These are phyloP conservation scores for Scaptomyza parva DNA, from an alignment of 2,888 invertebrate genomes.

Conservation along the genomic window DNA sequence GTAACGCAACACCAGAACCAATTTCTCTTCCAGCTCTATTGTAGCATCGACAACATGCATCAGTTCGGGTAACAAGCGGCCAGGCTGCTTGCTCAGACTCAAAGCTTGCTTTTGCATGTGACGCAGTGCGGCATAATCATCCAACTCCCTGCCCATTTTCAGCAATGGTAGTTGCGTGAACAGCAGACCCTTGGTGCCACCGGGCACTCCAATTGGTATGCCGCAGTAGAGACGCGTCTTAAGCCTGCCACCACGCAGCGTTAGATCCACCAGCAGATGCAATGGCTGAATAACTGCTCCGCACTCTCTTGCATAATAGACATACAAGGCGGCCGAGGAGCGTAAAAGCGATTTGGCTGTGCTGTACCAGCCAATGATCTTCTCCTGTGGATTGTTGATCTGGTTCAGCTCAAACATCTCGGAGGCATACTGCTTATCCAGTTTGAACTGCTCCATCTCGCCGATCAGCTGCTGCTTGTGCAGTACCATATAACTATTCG, in stretches of 20 bases:
- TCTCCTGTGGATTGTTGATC: conserved; percentile 55
- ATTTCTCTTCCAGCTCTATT: conserved; percentile 40
- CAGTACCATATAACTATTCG: conserved; percentile 51
- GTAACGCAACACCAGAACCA: conserved; percentile 61
- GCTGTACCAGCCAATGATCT: conserved; percentile 64
- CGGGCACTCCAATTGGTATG: conserved; percentile 61
- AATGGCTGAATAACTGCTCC: conserved; percentile 43
- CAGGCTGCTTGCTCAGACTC: conserved; percentile 30
- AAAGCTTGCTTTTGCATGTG: conserved; percentile 48
- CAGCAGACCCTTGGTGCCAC: conserved; percentile 57
- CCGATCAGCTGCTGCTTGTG: conserved; percentile 46
- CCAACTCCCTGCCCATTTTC: conserved; percentile 17
- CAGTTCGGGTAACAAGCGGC: conserved; percentile 48
- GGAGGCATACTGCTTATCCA: conserved; percentile 53
- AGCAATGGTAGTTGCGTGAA: conserved; percentile 56
- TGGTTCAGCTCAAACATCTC: conserved; percentile 58
- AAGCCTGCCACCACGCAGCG: conserved; percentile 37
- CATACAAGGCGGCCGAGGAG: conserved; percentile 44
- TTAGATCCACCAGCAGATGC: conserved; percentile 59
- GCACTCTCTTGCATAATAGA: conserved; percentile 51
- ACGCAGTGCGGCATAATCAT: conserved; percentile 46
- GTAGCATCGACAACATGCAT: conserved; percentile 48
- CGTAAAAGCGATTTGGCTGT: conserved; percentile 52
- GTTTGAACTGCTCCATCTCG: conserved; percentile 45
- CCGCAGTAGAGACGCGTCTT: conserved; percentile 49